Evolutionary conservation across 2,113 vertebrate genomes (phyloP), one percentile per base, ranked within the genome.

Genomic region (Lutjanus erythropterus): DNA sequence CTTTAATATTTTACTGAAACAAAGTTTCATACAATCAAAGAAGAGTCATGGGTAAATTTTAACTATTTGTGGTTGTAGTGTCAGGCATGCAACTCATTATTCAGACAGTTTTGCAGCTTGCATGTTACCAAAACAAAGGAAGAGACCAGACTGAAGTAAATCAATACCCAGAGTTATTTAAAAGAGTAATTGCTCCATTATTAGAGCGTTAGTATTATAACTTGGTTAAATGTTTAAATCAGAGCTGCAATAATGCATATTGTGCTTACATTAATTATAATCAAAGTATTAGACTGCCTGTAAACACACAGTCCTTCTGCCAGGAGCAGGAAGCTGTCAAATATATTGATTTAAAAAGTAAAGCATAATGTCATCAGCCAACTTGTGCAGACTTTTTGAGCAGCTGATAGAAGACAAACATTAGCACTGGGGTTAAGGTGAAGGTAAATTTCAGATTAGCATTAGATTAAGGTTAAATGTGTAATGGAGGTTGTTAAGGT

Each of bases 401-500:
- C 37, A 12, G 19, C 11, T 19, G n/a, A n/a, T 3, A 3, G 15
- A 27, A 4, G 27, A 60, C 55, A 65, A 62, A 42, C 33, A 25
- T 27, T 1, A 52, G 18, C 35, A 19, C 25, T 8, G 4, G 14
- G 33, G 27, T n/a, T 46, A 10, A 37, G 37, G 61, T 81, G 31
- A 23, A 47, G 62, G 70, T 65, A 21, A 18, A 59, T 73, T 49
- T 29, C 58, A 62, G 46, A 71, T 71, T 49, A 75, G 23, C 73
- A 67, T 71, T 25, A 64, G 60, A 79, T 81, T 71, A 55, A 71
- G 29, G 47, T 49, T 44, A 29, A 42, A 60, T n/a, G 35, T 70
- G 37, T 81, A 59, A 78, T 46, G 19, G 81, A 9, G 79, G 70
- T 61, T 76, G 16, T 49, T 19, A 21, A 62, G 42, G 62, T 53